These are phyloP conservation scores for Antechinus stuartii DNA, from an alignment of 2,113 vertebrate genomes.

Conservation along the genomic window DNA sequence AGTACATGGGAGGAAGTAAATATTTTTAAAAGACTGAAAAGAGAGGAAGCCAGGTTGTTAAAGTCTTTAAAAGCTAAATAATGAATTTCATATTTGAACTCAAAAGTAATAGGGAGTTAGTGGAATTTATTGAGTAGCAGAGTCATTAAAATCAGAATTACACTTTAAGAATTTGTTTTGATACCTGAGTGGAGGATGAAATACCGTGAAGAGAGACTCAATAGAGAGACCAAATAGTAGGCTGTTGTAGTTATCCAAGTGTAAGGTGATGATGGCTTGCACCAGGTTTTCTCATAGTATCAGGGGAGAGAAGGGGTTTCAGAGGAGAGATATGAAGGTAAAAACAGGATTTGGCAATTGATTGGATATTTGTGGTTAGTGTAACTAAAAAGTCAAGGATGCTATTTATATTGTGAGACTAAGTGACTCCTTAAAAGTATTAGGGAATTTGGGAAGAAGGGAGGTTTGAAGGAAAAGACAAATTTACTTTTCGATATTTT, in stretches of 20 bases:
- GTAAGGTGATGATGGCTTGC: background rate
- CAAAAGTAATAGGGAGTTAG: background rate
- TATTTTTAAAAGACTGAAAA: background rate
- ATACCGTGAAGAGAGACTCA: background rate
- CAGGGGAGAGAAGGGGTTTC: background rate
- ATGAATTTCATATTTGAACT: background rate
- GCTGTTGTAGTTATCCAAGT: background rate
- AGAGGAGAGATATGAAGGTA: background rate
- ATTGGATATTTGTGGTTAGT: background rate
- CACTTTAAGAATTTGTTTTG: background rate
- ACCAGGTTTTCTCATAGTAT: background rate
- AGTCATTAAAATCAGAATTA: background rate
- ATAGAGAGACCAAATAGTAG: background rate
- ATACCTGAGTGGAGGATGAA: background rate
- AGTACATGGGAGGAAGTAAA: background rate
- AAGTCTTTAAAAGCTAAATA: background rate
- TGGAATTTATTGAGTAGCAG: background rate
- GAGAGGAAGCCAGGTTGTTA: background rate
- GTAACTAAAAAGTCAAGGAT: background rate
- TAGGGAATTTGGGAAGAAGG: background rate
- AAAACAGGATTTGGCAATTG: background rate
- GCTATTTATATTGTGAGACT: background rate
- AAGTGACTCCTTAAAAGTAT: background rate
- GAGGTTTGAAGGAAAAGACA: background rate
- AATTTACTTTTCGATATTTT: background rate